Evolutionary conservation across 2,797 vertebrate genomes (phyloP).

Genomic region (Macroramphosus scolopax): DNA sequence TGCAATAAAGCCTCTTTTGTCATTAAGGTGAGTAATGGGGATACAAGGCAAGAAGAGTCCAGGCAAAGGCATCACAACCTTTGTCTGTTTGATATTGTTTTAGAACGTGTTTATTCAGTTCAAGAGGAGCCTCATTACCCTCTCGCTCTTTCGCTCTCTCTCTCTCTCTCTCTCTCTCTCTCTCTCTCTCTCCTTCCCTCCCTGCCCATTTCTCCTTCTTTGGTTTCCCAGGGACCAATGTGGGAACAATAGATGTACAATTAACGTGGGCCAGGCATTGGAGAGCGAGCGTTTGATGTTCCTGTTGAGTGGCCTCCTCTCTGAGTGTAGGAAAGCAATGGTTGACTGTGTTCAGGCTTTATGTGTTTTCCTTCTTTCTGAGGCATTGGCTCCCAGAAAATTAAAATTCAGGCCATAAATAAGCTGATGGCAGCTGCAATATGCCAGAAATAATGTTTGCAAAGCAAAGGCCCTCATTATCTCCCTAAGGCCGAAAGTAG

Average conservation of each 20-base stretch:
- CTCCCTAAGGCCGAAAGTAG: slow-evolving; percentile 55
- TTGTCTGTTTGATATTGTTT: slow-evolving; percentile 66
- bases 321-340: slow-evolving; percentile 54
- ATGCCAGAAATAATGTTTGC: slow-evolving; percentile 84
- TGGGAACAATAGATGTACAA: slow-evolving; percentile 80
- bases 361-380: slow-evolving; percentile 55
- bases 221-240: slow-evolving; percentile 63
- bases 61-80: slow-evolving; percentile 54
- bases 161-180: slow-evolving; percentile 16
- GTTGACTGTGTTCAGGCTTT: slow-evolving; percentile 49
- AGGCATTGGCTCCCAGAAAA: slow-evolving; percentile 73
- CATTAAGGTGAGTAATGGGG: slow-evolving; percentile 62
- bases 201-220: slow-evolving; percentile 63
- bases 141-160: slow-evolving; percentile 13
- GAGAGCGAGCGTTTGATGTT: slow-evolving; percentile 79
- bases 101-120: slow-evolving; percentile 69
- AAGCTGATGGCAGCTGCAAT: slow-evolving; percentile 75
- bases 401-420: slow-evolving; percentile 79
- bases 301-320: slow-evolving; percentile 71
- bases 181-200: slow-evolving; percentile 9
- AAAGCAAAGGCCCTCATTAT: slow-evolving; percentile 77
- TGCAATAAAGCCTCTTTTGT: slow-evolving; percentile 52
- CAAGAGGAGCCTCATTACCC: slow-evolving; percentile 67
- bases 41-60: slow-evolving; percentile 27
- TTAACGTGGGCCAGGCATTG: slow-evolving; percentile 71